These are phyloP conservation scores for Gavia stellata DNA, from an alignment of 2,113 vertebrate genomes.

Conservation along the genomic window DNA sequence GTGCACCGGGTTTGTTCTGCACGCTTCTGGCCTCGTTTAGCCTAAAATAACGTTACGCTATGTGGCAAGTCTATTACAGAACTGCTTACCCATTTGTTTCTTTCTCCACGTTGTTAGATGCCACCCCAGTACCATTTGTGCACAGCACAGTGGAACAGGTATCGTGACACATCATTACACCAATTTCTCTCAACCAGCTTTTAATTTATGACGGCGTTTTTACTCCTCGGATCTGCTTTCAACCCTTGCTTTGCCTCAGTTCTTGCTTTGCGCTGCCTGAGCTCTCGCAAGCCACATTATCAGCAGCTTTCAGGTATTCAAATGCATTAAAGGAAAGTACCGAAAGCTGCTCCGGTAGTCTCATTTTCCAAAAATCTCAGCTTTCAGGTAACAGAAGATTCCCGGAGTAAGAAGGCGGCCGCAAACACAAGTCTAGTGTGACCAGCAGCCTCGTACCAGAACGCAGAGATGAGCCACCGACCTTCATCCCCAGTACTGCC, in stretches of 20 bases:
- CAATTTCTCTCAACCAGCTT: neutral
- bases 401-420: neutral
- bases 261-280: neutral
- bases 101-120: neutral
- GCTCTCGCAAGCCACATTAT: rapidly evolving
- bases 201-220: neutral
- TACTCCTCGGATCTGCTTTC: neutral
- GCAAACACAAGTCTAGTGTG: neutral
- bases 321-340: neutral
- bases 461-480: neutral
- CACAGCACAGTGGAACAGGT: neutral
- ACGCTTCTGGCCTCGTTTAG: neutral
- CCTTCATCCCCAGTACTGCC: neutral
- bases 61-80: neutral
- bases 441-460: neutral
- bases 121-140: neutral
- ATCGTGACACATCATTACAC: neutral
- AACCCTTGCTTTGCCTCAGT: neutral
- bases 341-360: neutral
- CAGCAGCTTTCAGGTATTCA: neutral
- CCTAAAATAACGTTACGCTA: neutral
- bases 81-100: neutral
- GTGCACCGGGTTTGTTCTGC: neutral
- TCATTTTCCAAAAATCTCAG: neutral
- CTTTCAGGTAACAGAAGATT: neutral